phyloP scores from a whole-genome alignment of 1,140 invertebrate genomes.

The Archivesica marissinica region DNA sequence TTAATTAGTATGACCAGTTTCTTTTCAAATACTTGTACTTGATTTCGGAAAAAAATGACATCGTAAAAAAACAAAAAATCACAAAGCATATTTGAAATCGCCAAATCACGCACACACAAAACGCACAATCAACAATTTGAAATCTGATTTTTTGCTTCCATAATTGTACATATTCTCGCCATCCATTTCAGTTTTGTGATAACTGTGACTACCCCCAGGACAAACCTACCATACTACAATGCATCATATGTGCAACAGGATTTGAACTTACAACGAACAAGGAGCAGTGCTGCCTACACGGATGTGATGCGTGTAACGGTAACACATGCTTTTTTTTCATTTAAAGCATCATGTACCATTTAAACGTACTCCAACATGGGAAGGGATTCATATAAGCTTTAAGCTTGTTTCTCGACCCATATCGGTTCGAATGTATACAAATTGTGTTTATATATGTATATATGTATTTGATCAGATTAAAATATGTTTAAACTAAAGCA shows the following conservation, averaged over 20 bases:
- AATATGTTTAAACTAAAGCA: not conserved
- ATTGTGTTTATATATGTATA: not conserved
- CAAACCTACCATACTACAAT: not conserved
- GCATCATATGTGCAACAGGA: not conserved
- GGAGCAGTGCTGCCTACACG: not conserved
- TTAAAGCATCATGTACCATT: not conserved
- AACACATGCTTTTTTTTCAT: not conserved
- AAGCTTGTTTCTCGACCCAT: not conserved
- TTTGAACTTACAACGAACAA: not conserved
- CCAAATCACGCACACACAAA: not conserved
- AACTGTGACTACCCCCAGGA: not conserved
- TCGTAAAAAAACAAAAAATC: not conserved
- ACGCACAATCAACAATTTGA: not conserved
- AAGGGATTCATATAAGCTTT: not conserved
- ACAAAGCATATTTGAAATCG: not conserved
- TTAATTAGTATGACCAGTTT: too few species aligned
- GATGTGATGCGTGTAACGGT: slow-evolving; percentile 3
- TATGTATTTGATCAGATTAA: not conserved
- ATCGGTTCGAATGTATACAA: not conserved
- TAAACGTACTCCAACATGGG: not conserved
- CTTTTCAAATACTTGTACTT: not conserved
- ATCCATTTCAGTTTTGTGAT: not conserved
- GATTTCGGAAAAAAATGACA: not conserved
- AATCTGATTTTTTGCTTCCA: not conserved
- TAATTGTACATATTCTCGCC: not conserved